Conservation (phyloP, 2,797 vertebrate species). For the Alauda arvensis region DNA sequence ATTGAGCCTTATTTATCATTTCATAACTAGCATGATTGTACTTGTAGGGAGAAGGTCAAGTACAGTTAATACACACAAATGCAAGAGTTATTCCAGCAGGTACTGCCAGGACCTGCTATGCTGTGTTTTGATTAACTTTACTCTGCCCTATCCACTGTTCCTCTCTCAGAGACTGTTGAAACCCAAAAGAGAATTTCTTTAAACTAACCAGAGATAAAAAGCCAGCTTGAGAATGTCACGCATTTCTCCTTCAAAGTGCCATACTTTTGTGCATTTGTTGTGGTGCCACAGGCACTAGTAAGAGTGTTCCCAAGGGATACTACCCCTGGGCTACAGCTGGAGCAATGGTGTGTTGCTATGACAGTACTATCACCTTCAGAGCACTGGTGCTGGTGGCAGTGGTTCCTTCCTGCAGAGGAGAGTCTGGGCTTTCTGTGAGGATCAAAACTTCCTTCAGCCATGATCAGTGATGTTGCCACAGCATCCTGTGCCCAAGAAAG, state of each 20-base stretch:
- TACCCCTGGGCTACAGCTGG: not conserved
- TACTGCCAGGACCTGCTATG: not conserved
- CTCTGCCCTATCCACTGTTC: not conserved
- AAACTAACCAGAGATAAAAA: not conserved
- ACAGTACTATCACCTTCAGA: not conserved
- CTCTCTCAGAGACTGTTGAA: not conserved
- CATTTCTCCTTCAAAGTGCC: not conserved
- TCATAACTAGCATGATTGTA: not conserved
- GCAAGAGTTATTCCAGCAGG: not conserved
- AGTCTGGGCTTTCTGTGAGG: not conserved
- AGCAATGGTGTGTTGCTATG: not conserved
- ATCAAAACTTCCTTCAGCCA: not conserved
- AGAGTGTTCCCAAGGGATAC: not conserved
- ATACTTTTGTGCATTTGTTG: not conserved
- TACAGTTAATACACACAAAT: not conserved
- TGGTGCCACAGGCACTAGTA: not conserved
- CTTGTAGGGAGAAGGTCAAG: not conserved
- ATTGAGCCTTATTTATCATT: not conserved
- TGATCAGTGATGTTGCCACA: rapidly evolving
- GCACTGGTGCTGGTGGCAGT: not conserved
- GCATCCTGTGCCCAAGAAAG: not conserved
- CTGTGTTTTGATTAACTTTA: not conserved
- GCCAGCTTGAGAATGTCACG: not conserved
- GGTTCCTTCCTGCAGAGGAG: rapidly evolving
- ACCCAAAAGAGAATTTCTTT: not conserved